phyloP scores from a whole-genome alignment of 2,888 invertebrate species.

The Zeuzera pyrina region DNA sequence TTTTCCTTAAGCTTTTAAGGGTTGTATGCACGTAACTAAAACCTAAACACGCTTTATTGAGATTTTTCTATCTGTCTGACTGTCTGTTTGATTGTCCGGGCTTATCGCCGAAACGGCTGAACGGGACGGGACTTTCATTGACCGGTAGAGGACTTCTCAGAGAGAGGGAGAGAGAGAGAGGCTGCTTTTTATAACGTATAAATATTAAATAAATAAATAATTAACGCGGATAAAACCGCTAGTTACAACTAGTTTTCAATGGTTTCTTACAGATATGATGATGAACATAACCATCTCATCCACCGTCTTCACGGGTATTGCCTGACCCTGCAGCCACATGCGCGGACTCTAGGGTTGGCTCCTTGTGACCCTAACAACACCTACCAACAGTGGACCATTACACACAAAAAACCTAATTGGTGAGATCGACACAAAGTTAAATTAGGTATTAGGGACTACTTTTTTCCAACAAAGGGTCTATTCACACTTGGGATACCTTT shows the following conservation, averaged over 20 bases:
- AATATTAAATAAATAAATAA: not conserved
- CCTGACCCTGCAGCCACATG: constrained; percentile 87
- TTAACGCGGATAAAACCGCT: not conserved
- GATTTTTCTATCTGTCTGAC: too few species aligned
- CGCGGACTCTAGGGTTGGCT: constrained; percentile 82
- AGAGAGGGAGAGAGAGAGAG: too few species aligned
- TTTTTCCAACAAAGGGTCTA: not conserved
- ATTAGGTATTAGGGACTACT: too few species aligned
- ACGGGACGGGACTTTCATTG: too few species aligned
- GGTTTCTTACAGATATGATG: constrained; percentile 75
- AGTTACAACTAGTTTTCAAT: not conserved
- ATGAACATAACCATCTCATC: constrained; percentile 79
- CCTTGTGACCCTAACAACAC: constrained; percentile 90
- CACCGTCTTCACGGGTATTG: constrained; percentile 87
- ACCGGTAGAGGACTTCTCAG: too few species aligned
- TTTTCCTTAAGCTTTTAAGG: too few species aligned
- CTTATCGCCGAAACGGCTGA: too few species aligned
- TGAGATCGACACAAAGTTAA: too few species aligned
- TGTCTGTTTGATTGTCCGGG: too few species aligned
- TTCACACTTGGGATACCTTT: not conserved
- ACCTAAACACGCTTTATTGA: too few species aligned
- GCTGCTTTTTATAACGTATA: too few species aligned
- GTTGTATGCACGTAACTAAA: too few species aligned
- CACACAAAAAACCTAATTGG: constrained; percentile 80
- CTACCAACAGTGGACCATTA: constrained; percentile 91